Base-by-base conservation (phyloP, 2,113 vertebrate species). In the Carassius carassius region DNA sequence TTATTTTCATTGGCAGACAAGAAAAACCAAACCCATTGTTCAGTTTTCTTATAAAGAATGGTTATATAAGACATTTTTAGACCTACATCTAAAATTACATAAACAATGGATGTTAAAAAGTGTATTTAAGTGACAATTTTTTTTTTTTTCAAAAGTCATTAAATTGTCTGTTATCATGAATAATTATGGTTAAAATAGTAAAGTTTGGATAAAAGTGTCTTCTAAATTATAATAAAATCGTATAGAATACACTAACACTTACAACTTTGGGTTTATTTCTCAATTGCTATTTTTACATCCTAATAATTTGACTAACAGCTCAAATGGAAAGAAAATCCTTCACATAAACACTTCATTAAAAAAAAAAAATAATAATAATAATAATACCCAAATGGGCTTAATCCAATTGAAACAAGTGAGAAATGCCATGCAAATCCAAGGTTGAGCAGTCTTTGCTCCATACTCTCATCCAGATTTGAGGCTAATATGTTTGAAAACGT, bases 401-500 rank as follows among this genome's bases (percentile, higher is more conserved):
- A 41, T 21, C 67, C 35, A 41, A 70, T 70, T 70, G 2, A 41
- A 11, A 72, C 9, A 44, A 44, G 10, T 41, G 19, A 60, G 56
- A 60, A 60, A 3, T 60, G 56, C 19, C 17, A 21, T 58, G 56
- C 4, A 60, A 60, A 60, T 60, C 56, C 56, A n/a, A 54, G 21
- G 1, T n/a, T 60, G 56, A n/a, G 56, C 19, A 6, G 19, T 44
- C 69, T 23, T 23, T 74, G n/a, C 72, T 74, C n/a, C 0, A 2
- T 49, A 14, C 21, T 14, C 13, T 74, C 21, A 41, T 41, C 35
- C 9, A 70, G 9, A 73, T 47, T 8, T 49, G 72, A 74, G 72
- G 72, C 41, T 74, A 47, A 65, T 65, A 65, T 65, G 62, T 65
- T 65, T 65, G 23, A 49, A 74, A 74, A 49, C 3, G 13, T 74